Conservation (phyloP, 2,797 vertebrate species). For the Poecilia picta region DNA sequence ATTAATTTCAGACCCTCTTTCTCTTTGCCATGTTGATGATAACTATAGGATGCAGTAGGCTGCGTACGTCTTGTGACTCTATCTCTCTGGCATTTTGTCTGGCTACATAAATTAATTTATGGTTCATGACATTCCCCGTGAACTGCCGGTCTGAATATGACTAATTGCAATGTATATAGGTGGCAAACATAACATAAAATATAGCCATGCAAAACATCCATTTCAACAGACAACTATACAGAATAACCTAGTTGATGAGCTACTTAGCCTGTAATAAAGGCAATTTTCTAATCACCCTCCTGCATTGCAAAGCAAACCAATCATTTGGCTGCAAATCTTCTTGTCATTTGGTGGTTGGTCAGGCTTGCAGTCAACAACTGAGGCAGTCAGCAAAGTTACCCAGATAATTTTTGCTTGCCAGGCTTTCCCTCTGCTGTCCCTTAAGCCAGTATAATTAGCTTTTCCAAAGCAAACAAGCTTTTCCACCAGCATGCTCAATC, state of each 20-base stretch:
- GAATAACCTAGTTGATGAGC: conserved; percentile 9
- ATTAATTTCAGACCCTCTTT: background rate
- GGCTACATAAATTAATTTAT: background rate
- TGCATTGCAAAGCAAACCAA: conserved; percentile 11
- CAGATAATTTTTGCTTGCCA: conserved; percentile 46
- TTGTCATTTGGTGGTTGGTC: conserved; percentile 47
- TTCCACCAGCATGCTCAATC: conserved; percentile 11
- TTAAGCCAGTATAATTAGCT: conserved; percentile 41
- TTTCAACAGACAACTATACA: background rate
- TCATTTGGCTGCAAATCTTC: conserved; percentile 34
- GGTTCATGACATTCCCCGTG: background rate
- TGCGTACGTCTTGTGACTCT: background rate
- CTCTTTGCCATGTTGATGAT: background rate
- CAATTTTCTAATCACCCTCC: conserved; percentile 29
- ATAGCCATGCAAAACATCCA: background rate
- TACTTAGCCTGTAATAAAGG: conserved; percentile 28
- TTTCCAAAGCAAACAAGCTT: conserved; percentile 1
- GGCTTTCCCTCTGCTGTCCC: conserved; percentile 16
- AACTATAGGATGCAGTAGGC: background rate
- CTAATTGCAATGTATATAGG: background rate
- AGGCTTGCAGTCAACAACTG: conserved; percentile 18
- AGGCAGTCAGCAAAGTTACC: conserved; percentile 34
- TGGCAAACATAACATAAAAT: background rate
- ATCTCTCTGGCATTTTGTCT: background rate
- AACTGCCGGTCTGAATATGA: background rate